Evolutionary conservation across 2,888 invertebrate species (phyloP), one percentile per base, ranked within the genome.

Genomic region (Junonia oenone): DNA sequence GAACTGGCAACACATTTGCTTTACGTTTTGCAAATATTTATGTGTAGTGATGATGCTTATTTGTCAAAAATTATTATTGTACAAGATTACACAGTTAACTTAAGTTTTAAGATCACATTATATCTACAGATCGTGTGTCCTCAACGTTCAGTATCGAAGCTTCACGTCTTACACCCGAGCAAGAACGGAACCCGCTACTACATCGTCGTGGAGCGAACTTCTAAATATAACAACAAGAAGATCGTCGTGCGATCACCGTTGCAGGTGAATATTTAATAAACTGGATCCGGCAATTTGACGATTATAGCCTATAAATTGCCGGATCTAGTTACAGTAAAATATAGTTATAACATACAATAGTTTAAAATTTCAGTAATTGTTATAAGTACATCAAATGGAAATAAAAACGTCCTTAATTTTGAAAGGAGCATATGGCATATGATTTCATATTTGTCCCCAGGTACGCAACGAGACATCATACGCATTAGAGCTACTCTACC

Each of bases 391-490:
- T n/a, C n/a, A n/a, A n/a, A n/a, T n/a, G n/a, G n/a, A n/a, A n/a
- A n/a, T n/a, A n/a, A n/a, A n/a, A 8, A 8, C 22, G 15, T 29
- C 6, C 13, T 29, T 27, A 27, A 11, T 29, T 29, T n/a, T n/a
- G n/a, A n/a, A 1, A 27, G 1, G 11, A n/a, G 1, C 14, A 19
- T 31, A n/a, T 14, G 38, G 14, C 8, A 9, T 22, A 14, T n/a
- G n/a, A 22, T 15, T 14, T 3, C 2, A 22, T 5, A 22, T 5
- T 5, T 22, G 22, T 29, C 29, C 8, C 1, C 40, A 95, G 94
- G 90, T 95, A 49, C 91, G 92, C 66, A 96, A 96, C 78, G 95
- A 95, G 71, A 94, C 96, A 0, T 94, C 94, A 0, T 94, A 95
- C 73, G 92, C 95, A 0, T 76, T 96, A 33, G 95, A 95, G 62